phyloP scores from a whole-genome alignment of 35 echinoderm and acorn worm genomes.

The Ophiothrix spiculata region DNA sequence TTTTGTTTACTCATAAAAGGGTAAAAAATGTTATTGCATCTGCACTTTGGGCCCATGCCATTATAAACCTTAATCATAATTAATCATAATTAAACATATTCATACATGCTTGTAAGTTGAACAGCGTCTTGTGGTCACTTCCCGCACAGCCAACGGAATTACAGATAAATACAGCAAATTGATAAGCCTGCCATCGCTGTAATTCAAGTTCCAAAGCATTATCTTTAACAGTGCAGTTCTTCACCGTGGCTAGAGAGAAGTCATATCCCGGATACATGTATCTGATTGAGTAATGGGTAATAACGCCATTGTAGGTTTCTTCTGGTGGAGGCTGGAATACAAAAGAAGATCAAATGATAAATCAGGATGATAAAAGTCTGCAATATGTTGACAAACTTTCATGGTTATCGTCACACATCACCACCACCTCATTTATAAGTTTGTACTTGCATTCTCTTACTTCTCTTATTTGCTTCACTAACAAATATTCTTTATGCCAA shows the following conservation, averaged over 20 bases:
- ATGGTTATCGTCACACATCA: no score
- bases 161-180: background rate
- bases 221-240: background rate
- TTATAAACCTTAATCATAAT: no score
- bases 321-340: background rate
- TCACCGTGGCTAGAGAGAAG: background rate
- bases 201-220: background rate
- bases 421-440: no score
- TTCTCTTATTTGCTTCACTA: no score
- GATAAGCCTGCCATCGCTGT: background rate
- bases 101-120: background rate
- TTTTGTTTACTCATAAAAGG: no score
- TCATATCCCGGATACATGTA: background rate
- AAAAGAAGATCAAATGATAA: no score
- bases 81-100: background rate
- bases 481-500: no score
- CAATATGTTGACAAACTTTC: no score
- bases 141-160: background rate
- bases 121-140: background rate
- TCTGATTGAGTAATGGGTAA: background rate
- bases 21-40: no score
- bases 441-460: no score
- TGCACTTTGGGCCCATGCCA: no score
- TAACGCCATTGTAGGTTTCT: background rate
- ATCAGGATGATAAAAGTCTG: no score